These are phyloP conservation scores for Timandra comae DNA, from an alignment of 2,888 invertebrate species.

Conservation along the genomic window DNA sequence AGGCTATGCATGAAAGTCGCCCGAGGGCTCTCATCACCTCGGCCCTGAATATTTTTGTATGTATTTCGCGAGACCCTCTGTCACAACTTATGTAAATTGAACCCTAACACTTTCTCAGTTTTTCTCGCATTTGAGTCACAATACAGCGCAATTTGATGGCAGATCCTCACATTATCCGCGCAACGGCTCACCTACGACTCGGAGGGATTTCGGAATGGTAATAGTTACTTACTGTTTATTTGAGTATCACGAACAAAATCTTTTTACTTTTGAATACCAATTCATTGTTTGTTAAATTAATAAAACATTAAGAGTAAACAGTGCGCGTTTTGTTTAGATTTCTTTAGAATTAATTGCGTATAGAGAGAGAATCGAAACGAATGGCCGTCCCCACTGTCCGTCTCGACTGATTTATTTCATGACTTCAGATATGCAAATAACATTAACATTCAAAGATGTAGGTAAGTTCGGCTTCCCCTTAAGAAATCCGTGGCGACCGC, in stretches of 20 bases:
- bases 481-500: constrained; percentile 65
- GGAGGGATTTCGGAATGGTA: constrained; percentile 48
- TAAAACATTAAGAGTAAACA: constrained; percentile 25
- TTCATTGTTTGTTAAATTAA: neutral
- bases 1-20: constrained; percentile 59
- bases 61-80: constrained; percentile 63
- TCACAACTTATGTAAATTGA: constrained; percentile 74
- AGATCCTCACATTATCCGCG: constrained; percentile 59
- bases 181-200: constrained; percentile 46
- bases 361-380: constrained; percentile 65
- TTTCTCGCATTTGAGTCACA: constrained; percentile 72
- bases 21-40: constrained; percentile 69
- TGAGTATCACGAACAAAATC: constrained; percentile 35
- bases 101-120: constrained; percentile 71
- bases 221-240: constrained; percentile 57
- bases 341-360: constrained; percentile 47
- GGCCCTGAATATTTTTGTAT: constrained; percentile 71
- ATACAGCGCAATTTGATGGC: constrained; percentile 70
- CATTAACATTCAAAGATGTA: constrained; percentile 74
- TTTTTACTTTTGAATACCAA: neutral
- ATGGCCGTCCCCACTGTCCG: constrained; percentile 69
- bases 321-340: constrained; percentile 49
- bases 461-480: constrained; percentile 55
- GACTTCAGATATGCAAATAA: constrained; percentile 76
- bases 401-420: constrained; percentile 75